These are phyloP conservation scores for Prietella phreatophila DNA, from an alignment of 2,113 vertebrate genomes.

Conservation along the genomic window DNA sequence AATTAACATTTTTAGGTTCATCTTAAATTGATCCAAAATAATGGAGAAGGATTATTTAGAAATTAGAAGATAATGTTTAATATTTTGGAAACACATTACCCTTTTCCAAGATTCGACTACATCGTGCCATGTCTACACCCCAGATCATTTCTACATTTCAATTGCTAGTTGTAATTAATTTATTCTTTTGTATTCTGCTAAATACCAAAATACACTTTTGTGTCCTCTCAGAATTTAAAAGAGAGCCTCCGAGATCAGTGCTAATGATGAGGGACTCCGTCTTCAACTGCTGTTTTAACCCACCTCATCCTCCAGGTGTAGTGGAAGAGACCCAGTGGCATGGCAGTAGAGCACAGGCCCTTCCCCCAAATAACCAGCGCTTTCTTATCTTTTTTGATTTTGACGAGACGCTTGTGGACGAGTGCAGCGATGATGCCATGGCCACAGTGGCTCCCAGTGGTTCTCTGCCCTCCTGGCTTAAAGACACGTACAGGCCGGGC, in stretches of 20 bases:
- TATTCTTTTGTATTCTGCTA: background rate
- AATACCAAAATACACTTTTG: background rate
- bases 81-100: background rate
- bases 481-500: slow-evolving; percentile 81
- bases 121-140: background rate
- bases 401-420: slow-evolving; percentile 92
- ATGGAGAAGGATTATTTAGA: background rate
- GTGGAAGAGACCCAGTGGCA: slow-evolving; percentile 46
- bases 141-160: background rate
- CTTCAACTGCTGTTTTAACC: slow-evolving; percentile 76
- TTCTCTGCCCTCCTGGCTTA: slow-evolving; percentile 79
- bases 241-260: background rate
- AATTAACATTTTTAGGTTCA: background rate
- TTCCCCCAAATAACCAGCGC: slow-evolving; percentile 65
- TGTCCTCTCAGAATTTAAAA: background rate
- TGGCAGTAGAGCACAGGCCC: slow-evolving; percentile 68
- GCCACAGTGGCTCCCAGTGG: slow-evolving; percentile 79
- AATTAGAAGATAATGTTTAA: background rate
- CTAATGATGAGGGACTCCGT: slow-evolving; percentile 68
- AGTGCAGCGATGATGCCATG: slow-evolving; percentile 90
- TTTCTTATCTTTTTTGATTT: slow-evolving; percentile 95
- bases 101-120: background rate
- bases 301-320: slow-evolving; percentile 72
- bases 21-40: background rate
- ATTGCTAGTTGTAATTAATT: background rate